Percentiles rank a stretch among this genome's conserved stretches.
phyloP scores from a whole-genome alignment of 1,140 invertebrate species.

The Ceratosolen solmsi region DNA sequence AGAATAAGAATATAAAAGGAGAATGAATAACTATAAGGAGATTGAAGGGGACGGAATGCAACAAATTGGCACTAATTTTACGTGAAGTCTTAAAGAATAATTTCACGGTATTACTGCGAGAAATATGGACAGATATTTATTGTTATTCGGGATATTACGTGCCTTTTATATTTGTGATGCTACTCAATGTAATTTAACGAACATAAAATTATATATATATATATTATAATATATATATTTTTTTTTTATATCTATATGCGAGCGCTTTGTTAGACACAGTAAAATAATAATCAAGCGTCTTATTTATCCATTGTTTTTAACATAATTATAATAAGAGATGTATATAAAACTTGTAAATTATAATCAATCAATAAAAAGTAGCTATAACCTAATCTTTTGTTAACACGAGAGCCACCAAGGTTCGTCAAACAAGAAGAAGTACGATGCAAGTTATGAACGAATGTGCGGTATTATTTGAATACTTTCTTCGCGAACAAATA shows the following conservation, averaged over 20 bases:
- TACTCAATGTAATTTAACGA: too few species aligned
- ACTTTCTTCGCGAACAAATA: too few species aligned
- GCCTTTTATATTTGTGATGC: too few species aligned
- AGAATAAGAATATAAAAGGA: slow-evolving; percentile 45
- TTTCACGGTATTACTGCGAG: neutral
- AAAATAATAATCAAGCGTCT: too few species aligned
- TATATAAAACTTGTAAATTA: neutral
- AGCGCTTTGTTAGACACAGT: too few species aligned
- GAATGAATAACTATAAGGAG: slow-evolving; percentile 5
- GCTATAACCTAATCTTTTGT: neutral
- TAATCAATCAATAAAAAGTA: neutral
- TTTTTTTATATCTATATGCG: too few species aligned
- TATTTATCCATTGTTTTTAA: too few species aligned
- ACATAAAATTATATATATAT: too few species aligned
- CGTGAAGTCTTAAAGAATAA: neutral
- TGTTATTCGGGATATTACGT: too few species aligned
- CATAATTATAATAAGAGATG: too few species aligned
- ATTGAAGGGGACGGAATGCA: neutral
- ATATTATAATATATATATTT: too few species aligned
- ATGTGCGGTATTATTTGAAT: neutral
- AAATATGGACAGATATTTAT: too few species aligned
- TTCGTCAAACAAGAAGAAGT: slow-evolving; percentile 8
- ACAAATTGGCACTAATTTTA: slow-evolving; percentile 12
- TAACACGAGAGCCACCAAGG: neutral
- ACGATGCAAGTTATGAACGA: neutral